Evolutionary conservation across 2,797 vertebrate species (phyloP).

Genomic region (Hapalemur alaotrensis): DNA sequence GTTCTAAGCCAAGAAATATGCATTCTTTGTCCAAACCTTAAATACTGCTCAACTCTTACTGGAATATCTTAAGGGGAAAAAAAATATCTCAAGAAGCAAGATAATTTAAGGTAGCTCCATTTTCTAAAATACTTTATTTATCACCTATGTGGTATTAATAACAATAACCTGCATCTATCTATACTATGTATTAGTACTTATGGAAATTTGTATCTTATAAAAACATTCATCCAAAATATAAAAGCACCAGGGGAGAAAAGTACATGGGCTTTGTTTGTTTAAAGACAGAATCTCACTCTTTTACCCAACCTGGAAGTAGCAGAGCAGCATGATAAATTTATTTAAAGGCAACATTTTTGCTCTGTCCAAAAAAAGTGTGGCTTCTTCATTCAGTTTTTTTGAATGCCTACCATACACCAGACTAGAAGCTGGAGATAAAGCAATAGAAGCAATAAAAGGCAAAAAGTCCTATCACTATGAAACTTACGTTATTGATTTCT

Average conservation of each 20-base stretch:
- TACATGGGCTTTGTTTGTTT: neutral
- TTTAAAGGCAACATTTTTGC: neutral
- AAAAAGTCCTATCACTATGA: neutral
- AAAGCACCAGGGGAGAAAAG: neutral
- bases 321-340: neutral
- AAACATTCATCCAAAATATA: neutral
- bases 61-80: neutral
- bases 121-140: slow-evolving; percentile 12
- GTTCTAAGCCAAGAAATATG: neutral
- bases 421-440: neutral
- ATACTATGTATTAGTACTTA: neutral
- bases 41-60: neutral
- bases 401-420: neutral
- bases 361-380: neutral
- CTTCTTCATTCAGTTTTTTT: neutral
- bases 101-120: neutral
- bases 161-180: neutral
- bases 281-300: neutral
- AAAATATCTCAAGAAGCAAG: neutral
- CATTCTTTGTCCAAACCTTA: neutral
- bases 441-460: neutral
- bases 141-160: neutral
- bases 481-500: neutral
- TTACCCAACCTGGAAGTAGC: neutral
- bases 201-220: neutral